These are phyloP conservation scores for Brachyhypopomus occidentalis DNA, from an alignment of 2,113 vertebrate species.

Conservation along the genomic window DNA sequence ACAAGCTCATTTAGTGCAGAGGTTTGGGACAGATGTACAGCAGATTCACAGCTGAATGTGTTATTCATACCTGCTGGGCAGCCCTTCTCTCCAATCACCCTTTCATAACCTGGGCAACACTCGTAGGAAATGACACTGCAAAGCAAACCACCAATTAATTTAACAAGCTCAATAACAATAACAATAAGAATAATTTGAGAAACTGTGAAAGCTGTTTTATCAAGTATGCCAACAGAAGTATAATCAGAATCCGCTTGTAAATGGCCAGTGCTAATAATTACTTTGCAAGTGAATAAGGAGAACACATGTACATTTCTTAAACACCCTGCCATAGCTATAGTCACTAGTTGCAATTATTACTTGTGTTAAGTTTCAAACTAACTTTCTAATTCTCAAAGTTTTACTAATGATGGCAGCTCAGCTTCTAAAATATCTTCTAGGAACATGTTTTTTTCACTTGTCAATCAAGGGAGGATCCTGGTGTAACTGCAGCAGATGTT, in stretches of 20 bases:
- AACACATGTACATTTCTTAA: not conserved
- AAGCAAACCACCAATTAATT: constrained; percentile 40
- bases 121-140: constrained; percentile 92
- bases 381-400: not conserved
- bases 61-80: constrained; percentile 87
- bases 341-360: not conserved
- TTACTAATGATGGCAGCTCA: too few relatives aligned
- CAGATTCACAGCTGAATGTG: not conserved
- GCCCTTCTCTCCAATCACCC: constrained; percentile 89
- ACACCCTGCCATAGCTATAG: not conserved
- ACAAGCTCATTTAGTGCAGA: not conserved
- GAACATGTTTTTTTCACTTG: constrained; percentile 16
- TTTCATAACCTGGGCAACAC: constrained; percentile 97
- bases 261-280: not conserved
- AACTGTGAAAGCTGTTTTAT: not conserved
- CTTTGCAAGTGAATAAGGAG: not conserved
- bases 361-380: not conserved
- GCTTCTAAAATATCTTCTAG: not conserved
- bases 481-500: not conserved
- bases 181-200: not conserved
- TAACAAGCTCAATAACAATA: not conserved
- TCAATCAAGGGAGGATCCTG: not conserved
- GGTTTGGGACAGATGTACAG: not conserved
- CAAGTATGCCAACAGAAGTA: not conserved
- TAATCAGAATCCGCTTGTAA: not conserved